Evolutionary conservation across 2,797 vertebrate species (phyloP), one percentile per base, ranked within the genome.

Genomic region (Lepidocolaptes lacrymiger): DNA sequence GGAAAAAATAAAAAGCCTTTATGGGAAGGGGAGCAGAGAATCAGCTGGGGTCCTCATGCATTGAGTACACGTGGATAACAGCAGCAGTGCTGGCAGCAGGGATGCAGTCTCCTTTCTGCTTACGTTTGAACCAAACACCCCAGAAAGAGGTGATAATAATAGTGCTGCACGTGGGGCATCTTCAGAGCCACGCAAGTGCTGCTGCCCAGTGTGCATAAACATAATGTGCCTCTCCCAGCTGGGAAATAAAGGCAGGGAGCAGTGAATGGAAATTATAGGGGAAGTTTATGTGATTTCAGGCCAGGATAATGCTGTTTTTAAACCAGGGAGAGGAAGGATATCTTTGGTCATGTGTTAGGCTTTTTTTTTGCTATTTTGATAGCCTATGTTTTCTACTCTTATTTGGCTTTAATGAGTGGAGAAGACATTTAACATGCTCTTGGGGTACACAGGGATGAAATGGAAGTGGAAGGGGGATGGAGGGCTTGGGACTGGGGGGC

Each of bases 191-290:
- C 10, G 41, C 0, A 2, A 36, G 54, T 4, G 7, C 11, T 12
- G 55, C 54, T 52, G 43, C 69, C 69, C 3, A 4, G 22, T 4
- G 5, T 27, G 54, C 15, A 3, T 21, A 34, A 66, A 55, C 20
- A 10, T 3, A 7, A 9, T 0, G 1, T 56, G 51, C 64, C 48
- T 66, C 61, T 71, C 48, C 22, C 91, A 78, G 41, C 58, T 46
- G 39, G 74, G 80, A 93, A 90, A 15, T 26, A 21, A 37, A 52
- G 41, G 81, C 58, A 80, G 66, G 79, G 27, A 96, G 75, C 44
- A 41, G 83, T 24, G 52, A 22, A 62, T 21, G 28, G 69, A 59
- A 26, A 69, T n/a, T 78, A 7, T 0, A 7, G 52, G 41, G 54
- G 32, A 84, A 43, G 43, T 48, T 43, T 12, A 1, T 23, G 17